Conservation (phyloP, 2,888 invertebrate genomes). For the Drepanosiphum platanoidis region DNA sequence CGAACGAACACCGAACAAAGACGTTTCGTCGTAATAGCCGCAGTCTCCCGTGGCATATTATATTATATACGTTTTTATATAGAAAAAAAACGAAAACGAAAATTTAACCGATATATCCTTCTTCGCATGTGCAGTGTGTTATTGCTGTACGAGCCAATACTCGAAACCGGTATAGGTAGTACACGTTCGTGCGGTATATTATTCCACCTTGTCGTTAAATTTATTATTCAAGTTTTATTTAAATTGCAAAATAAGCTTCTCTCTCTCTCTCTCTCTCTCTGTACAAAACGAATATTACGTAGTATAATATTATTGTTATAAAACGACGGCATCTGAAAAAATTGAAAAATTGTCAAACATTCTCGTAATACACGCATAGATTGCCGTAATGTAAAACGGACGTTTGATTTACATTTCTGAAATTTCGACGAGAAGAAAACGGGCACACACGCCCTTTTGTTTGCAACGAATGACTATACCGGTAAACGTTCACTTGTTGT, state of each 20-base stretch:
- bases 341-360: not conserved
- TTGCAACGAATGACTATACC: not conserved
- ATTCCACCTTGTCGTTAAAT: conserved; percentile 7
- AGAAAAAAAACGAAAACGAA: no score
- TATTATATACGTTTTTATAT: no score
- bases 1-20: no score
- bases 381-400: not conserved
- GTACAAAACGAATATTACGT: not conserved
- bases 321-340: not conserved
- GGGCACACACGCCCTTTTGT: not conserved
- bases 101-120: no score
- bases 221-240: conserved; percentile 21
- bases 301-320: no score
- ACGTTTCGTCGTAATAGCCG: no score
- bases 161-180: not conserved
- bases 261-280: no score
- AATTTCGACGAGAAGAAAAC: not conserved
- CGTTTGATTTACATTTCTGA: not conserved
- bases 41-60: no score
- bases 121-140: no score
- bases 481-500: not conserved
- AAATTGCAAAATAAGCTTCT: not conserved
- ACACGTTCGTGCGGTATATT: not conserved
- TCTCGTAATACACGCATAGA: not conserved
- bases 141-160: no score